These are phyloP conservation scores for Corvus cornix DNA, from an alignment of 2,113 vertebrate species.

Conservation along the genomic window DNA sequence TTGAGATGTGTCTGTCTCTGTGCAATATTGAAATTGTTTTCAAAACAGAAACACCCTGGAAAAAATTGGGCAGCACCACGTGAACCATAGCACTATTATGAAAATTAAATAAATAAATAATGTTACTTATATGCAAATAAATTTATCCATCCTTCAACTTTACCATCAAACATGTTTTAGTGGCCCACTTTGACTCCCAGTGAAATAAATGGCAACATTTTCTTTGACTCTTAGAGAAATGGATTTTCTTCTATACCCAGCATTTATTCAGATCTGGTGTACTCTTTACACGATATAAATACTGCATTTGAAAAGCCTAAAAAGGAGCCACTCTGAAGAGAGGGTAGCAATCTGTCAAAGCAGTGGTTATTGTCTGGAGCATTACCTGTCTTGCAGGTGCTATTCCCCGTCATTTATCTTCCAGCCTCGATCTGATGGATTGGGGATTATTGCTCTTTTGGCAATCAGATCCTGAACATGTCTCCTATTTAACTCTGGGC, in stretches of 20 bases:
- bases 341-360: conserved; percentile 66
- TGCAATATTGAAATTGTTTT: conserved; percentile 73
- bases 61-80: conserved; percentile 60
- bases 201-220: background rate
- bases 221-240: background rate
- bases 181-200: conserved; percentile 16
- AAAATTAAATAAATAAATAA: conserved; percentile 76
- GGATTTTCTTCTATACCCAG: background rate
- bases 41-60: conserved; percentile 75
- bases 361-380: conserved; percentile 47
- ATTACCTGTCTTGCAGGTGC: conserved; percentile 82
- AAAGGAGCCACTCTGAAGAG: conserved; percentile 7
- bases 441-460: conserved; percentile 76
- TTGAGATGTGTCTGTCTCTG: conserved; percentile 75
- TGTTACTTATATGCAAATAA: conserved; percentile 66
- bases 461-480: conserved; percentile 78
- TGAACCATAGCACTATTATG: conserved; percentile 62
- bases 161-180: conserved; percentile 21
- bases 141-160: conserved; percentile 61
- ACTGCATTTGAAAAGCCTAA: conserved; percentile 21
- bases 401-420: conserved; percentile 77
- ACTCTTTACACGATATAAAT: conserved; percentile 22
- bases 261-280: conserved; percentile 9
- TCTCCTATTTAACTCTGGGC: conserved; percentile 79
- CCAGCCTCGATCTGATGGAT: conserved; percentile 72